Base-by-base conservation (phyloP, 2,797 vertebrate genomes). In the Peromyscus melanophrys region DNA sequence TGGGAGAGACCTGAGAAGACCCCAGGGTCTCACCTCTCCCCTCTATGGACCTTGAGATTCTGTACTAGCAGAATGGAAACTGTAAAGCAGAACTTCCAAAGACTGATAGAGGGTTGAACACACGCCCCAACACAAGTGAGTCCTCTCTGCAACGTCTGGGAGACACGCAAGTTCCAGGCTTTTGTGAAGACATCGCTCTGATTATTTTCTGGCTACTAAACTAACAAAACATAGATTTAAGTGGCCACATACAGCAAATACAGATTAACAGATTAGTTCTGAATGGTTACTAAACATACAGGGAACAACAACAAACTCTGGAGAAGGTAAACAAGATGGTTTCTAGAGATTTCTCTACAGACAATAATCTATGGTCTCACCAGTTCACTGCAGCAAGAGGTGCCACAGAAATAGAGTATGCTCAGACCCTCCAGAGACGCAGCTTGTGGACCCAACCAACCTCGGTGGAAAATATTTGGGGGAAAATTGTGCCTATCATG, bases 261-360 rank as follows among this genome's bases (percentile, higher is more conserved):
- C 10, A 76, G n/a, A 88, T 11, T 67, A 52, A 10, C 29, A 69
- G n/a, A 67, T 69, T 80, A 27, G 34, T 10, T 49, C 40, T 75
- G 49, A 78, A 88, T 57, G 34, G 46, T 90, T 69, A 25, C 29
- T 87, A 25, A 85, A 69, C 16, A 81, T 59, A 10, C 1, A 67
- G 89, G 40, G 0, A 37, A 76, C 9, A 69, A 67, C 25, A n/a
- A 31, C 1, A 46, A 65, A 40, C 16, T 57, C 37, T 43, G 46
- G 13, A 27, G 21, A 75, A 67, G 37, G 27, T 7, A 2, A 29
- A 67, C 17, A 71, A 57, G 46, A 46, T 37, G 10, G 37, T 75
- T 93, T 93, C 31, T 61, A 91, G 77, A 59, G 7, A 59, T 78
- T 81, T 77, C 71, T 85, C n/a, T 90, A 19, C 6, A 63, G 59